Evolutionary conservation across 2,888 invertebrate genomes (phyloP).

Genomic region (Drosophila merina): DNA sequence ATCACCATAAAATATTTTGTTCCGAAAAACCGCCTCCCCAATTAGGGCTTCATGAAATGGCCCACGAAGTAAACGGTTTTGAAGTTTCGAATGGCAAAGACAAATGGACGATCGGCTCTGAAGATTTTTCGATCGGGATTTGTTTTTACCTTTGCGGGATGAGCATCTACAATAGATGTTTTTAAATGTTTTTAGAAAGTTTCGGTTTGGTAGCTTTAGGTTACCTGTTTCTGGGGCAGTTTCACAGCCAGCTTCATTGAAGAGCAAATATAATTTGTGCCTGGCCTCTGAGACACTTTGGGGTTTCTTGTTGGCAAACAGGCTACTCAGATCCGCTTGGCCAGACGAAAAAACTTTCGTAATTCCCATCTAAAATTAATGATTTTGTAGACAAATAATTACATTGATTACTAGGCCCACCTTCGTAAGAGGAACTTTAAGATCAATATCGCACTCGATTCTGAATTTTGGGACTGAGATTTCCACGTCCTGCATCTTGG

Average conservation of each 20-base stretch:
- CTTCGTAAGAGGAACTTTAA: conserved; percentile 86
- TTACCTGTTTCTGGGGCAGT: conserved; percentile 28
- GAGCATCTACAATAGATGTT: background rate
- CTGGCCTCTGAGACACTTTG: conserved; percentile 89
- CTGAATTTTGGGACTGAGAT: conserved; percentile 91
- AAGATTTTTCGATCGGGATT: conserved; percentile 62
- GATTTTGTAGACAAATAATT: no score
- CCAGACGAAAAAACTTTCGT: conserved; percentile 83
- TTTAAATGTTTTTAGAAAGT: background rate
- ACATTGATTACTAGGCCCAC: conserved; percentile 83
- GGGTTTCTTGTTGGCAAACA: conserved; percentile 85
- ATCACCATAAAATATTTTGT: conserved; percentile 10
- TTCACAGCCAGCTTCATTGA: conserved; percentile 81
- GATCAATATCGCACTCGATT: conserved; percentile 88
- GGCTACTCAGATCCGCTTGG: conserved; percentile 86
- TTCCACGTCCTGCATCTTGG: conserved; percentile 84
- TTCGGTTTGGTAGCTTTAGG: background rate
- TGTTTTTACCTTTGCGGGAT: background rate
- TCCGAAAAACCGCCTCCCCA: background rate
- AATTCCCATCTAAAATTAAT: conserved; percentile 46
- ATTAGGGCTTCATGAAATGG: conserved; percentile 64
- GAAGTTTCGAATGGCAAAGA: conserved; percentile 67
- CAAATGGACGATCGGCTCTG: conserved; percentile 70
- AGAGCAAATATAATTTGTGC: conserved; percentile 93
- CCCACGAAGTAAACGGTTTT: conserved; percentile 66